Conservation (phyloP, 1,140 invertebrate genomes). For the Asbolus verrucosus region DNA sequence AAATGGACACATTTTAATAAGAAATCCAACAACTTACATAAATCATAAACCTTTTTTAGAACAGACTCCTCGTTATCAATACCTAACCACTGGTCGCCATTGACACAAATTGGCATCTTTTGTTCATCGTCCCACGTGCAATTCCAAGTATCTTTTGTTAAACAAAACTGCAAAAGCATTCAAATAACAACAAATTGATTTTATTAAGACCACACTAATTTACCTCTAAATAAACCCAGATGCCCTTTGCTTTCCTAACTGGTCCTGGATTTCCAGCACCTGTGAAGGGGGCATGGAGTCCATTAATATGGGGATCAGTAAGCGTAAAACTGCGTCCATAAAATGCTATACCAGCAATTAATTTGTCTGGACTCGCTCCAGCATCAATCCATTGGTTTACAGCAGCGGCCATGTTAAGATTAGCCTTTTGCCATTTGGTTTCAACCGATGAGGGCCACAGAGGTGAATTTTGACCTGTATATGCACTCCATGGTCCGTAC, state of each 20-base stretch:
- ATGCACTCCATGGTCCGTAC: neutral
- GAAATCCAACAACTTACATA: no score
- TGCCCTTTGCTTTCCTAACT: neutral
- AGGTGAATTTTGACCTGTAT: constrained; percentile 30
- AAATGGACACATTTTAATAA: no score
- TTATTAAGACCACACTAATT: no score
- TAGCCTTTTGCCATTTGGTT: constrained; percentile 3
- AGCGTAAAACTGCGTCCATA: constrained; percentile 67
- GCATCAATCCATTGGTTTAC: constrained; percentile 57
- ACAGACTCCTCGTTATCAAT: constrained; percentile 8
- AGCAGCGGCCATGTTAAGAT: constrained; percentile 28
- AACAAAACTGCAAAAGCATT: constrained; percentile 6
- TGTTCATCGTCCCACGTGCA: constrained; percentile 27
- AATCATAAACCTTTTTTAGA: no score
- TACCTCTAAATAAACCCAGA: constrained; percentile 11
- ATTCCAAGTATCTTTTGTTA: neutral
- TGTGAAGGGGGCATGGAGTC: constrained; percentile 14
- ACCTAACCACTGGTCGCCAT: constrained; percentile 12
- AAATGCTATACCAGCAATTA: constrained; percentile 14
- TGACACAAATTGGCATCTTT: constrained; percentile 3
- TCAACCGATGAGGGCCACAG: constrained; percentile 23
- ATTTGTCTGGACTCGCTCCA: constrained; percentile 68
- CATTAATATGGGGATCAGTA: constrained; percentile 59
- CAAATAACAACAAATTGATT: no score
- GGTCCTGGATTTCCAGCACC: neutral